Conservation (phyloP, 1,140 invertebrate species). For the Lanistes nyassanus region DNA sequence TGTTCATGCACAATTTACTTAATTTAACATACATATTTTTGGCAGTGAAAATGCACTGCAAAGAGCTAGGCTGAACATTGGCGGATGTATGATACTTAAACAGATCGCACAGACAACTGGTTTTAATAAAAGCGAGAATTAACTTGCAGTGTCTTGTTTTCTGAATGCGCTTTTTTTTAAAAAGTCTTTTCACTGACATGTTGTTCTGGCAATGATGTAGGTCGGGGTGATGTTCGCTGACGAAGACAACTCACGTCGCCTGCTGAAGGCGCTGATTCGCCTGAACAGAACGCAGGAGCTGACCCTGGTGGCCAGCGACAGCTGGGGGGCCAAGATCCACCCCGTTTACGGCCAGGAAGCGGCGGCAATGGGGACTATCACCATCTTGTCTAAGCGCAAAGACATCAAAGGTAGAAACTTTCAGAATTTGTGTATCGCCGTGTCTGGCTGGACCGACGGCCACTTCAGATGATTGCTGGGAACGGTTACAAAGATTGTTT, state of each 20-base stretch:
- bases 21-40: too few species aligned
- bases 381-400: constrained; percentile 73
- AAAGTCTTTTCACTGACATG: neutral
- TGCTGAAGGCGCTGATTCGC: constrained; percentile 68
- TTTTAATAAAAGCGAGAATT: too few species aligned
- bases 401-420: constrained; percentile 51
- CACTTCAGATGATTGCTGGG: neutral
- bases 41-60: too few species aligned
- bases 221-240: constrained; percentile 80
- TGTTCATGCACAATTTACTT: too few species aligned
- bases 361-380: constrained; percentile 81
- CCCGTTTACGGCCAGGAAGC: constrained; percentile 77
- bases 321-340: constrained; percentile 82
- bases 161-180: too few species aligned
- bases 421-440: too few species aligned
- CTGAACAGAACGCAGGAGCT: constrained; percentile 67
- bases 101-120: too few species aligned
- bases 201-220: neutral
- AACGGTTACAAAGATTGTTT: too few species aligned
- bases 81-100: too few species aligned
- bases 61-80: too few species aligned
- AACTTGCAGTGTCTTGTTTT: too few species aligned
- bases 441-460: neutral
- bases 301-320: constrained; percentile 82
- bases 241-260: constrained; percentile 77